These are phyloP conservation scores for Pterostichus madidus DNA, from an alignment of 2,888 invertebrate species.

Conservation along the genomic window DNA sequence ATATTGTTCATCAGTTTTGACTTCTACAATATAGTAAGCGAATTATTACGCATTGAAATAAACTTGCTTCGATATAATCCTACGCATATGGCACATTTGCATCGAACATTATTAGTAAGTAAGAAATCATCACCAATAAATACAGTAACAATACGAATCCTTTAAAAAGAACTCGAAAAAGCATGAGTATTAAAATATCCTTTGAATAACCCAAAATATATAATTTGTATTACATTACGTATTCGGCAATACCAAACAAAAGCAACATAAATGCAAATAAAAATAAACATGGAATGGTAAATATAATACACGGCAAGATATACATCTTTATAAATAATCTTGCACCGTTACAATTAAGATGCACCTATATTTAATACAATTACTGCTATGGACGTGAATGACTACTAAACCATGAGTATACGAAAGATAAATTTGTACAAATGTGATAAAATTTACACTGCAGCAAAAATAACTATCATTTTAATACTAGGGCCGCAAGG, in stretches of 20 bases:
- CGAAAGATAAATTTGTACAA: conserved; percentile 40
- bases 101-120: conserved; percentile 45
- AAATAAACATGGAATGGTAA: conserved; percentile 53
- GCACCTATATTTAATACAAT: conserved; percentile 6
- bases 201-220: conserved; percentile 45
- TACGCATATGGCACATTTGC: conserved; percentile 45
- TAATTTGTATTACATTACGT: conserved; percentile 37
- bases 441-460: conserved; percentile 24
- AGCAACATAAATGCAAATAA: conserved; percentile 55
- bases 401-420: conserved; percentile 40
- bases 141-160: conserved; percentile 27
- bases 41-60: conserved; percentile 25
- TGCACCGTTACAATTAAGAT: conserved; percentile 16
- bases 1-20: conserved; percentile 43
- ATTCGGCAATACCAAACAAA: conserved; percentile 46
- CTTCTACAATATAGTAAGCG: conserved; percentile 30
- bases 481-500: neutral
- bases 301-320: conserved; percentile 58
- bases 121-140: conserved; percentile 21
- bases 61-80: neutral
- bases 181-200: conserved; percentile 53
- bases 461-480: conserved; percentile 48
- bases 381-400: conserved; percentile 34
- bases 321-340: conserved; percentile 18
- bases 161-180: conserved; percentile 10